These are phyloP conservation scores for Amblyjoppa fuscipennis DNA, from an alignment of 2,888 invertebrate genomes.

Conservation along the genomic window DNA sequence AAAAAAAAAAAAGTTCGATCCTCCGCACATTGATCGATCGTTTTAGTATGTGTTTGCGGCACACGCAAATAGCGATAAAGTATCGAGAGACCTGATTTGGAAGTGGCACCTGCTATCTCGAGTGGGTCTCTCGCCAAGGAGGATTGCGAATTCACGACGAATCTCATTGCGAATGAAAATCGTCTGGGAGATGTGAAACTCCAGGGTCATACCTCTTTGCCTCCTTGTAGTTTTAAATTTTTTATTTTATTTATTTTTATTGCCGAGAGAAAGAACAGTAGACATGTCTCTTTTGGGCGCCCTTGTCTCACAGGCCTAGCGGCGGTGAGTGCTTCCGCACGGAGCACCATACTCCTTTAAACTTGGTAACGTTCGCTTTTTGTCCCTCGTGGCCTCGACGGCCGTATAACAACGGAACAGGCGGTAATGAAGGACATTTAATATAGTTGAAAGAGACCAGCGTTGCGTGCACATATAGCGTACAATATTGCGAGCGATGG, in stretches of 20 bases:
- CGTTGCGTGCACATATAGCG: slow-evolving; percentile 5
- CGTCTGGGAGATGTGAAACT: background rate
- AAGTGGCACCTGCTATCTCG: slow-evolving; percentile 10
- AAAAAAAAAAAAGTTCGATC: background rate
- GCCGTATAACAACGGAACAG: slow-evolving; percentile 11
- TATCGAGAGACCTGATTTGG: background rate
- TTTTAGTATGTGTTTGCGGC: background rate
- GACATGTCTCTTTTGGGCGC: background rate
- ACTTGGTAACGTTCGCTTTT: slow-evolving; percentile 7
- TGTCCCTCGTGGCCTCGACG: slow-evolving; percentile 14
- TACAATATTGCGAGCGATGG: slow-evolving; percentile 18
- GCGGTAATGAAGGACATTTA: slow-evolving; percentile 34
- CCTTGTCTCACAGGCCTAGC: background rate
- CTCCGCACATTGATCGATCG: background rate
- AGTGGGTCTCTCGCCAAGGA: background rate
- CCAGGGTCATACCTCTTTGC: slow-evolving; percentile 14
- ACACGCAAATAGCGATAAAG: background rate
- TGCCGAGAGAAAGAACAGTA: slow-evolving; percentile 5
- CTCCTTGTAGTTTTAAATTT: slow-evolving; percentile 20
- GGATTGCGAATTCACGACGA: slow-evolving; percentile 47
- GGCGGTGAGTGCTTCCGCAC: slow-evolving; percentile 32
- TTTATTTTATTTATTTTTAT: slow-evolving; percentile 38
- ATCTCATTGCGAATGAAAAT: slow-evolving; percentile 45
- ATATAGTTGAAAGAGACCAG: slow-evolving; percentile 28
- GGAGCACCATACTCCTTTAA: slow-evolving; percentile 36